phyloP scores from a whole-genome alignment of 2,888 invertebrate species.

The Griposia aprilina region DNA sequence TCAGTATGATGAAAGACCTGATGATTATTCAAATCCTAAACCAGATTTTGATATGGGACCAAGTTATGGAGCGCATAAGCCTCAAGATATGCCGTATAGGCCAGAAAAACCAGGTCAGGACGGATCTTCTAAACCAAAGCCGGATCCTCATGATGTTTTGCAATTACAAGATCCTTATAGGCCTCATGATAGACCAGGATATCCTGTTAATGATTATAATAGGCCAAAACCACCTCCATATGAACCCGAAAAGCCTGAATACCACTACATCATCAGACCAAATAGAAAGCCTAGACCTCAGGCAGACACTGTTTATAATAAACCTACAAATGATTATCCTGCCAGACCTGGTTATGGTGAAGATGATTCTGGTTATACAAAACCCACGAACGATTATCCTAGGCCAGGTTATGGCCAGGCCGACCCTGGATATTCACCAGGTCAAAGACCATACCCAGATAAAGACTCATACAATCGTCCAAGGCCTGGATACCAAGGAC shows the following conservation, averaged over 20 bases:
- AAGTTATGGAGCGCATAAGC: slow-evolving; percentile 82
- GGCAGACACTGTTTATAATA: slow-evolving; percentile 54
- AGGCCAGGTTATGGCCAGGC: slow-evolving; percentile 48
- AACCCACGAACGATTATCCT: slow-evolving; percentile 58
- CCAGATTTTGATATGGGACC: slow-evolving; percentile 80
- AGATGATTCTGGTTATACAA: slow-evolving; percentile 49
- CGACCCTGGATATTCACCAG: slow-evolving; percentile 61
- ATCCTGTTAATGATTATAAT: slow-evolving; percentile 65
- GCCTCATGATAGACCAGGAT: slow-evolving; percentile 66
- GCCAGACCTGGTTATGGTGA: slow-evolving; percentile 49
- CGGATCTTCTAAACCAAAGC: slow-evolving; percentile 65
- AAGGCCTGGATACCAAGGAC: slow-evolving; percentile 70
- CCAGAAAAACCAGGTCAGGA: slow-evolving; percentile 68
- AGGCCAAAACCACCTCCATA: slow-evolving; percentile 69
- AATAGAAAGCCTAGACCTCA: slow-evolving; percentile 80
- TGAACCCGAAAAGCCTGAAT: slow-evolving; percentile 79
- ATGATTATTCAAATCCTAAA: slow-evolving; percentile 77
- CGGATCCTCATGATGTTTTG: slow-evolving; percentile 78
- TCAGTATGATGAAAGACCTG: slow-evolving; percentile 78
- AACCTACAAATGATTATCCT: slow-evolving; percentile 58
- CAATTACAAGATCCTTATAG: slow-evolving; percentile 75
- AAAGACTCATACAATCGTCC: slow-evolving; percentile 55
- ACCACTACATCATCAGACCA: slow-evolving; percentile 82
- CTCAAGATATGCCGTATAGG: slow-evolving; percentile 80
- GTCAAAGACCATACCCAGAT: slow-evolving; percentile 72